Base-by-base conservation (phyloP, 2,797 vertebrate species). In the Pyrocephalus nanus region DNA sequence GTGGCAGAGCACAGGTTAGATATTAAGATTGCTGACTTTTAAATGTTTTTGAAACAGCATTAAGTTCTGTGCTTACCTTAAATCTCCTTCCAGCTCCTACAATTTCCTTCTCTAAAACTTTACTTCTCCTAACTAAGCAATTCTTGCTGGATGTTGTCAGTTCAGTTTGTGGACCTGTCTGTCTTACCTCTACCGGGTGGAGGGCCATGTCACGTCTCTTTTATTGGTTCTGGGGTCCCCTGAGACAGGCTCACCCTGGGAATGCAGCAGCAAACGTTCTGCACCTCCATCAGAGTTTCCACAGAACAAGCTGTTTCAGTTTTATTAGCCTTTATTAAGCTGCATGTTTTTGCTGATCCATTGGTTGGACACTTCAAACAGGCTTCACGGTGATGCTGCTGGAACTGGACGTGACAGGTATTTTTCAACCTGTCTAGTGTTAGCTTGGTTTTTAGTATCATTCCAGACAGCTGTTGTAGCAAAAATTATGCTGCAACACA, bases 321-420 rank as follows among this genome's bases (percentile, higher is more conserved):
- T 82, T 85, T 95, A 89, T 95, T 94, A 82, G 73, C 53, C 84
- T 82, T 88, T 94, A 79, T 92, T 93, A 92, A 92, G 81, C 75
- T 58, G 29, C 8, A 0, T 86, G 38, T 32, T 91, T 89, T 69
- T 93, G 88, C 91, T 91, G 88, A 89, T 86, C 72, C 50, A 4
- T 66, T 45, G 84, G 74, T 86, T 61, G 81, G 74, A 40, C 65
- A 51, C 75, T 91, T 96, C 83, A 90, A 92, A 79, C 29, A 18
- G 65, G 22, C 64, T 4, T 95, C 77, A 23, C 2, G 36, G 72
- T 14, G 69, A 74, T 80, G 88, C 65, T 93, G 81, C 81, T 1
- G 1, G 38, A 88, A 80, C 84, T 45, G 72, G 36, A 43, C 40
- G 76, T 87, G 91, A 94, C 94, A 95, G 88, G 65, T 82, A 43